Evolutionary conservation across 1,140 invertebrate species (phyloP), one percentile per base, ranked within the genome.

Genomic region (Lasioglossum baleicum): DNA sequence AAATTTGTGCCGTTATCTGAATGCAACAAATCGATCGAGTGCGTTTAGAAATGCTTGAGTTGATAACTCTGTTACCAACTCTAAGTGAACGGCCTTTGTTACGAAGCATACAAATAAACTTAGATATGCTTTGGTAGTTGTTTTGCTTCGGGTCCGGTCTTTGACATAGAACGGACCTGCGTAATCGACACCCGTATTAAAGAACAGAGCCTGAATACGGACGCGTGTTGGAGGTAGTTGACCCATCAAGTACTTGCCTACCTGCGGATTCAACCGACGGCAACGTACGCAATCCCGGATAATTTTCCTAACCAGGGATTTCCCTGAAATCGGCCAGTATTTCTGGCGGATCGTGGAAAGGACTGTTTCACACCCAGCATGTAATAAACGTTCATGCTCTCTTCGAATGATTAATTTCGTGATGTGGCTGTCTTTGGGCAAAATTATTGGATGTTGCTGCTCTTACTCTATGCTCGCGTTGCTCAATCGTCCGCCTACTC

Each of bases 61-160:
- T 2, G 31, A 22, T 5, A 73, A 17, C 13, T 73, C 71, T 1
- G 40, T 63, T 0, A 44, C 51, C 1, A 79, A 2, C 20, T 79
- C 63, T 2, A 79, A 35, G 35, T 79, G 76, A 0, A 72, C 61
- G 0, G 76, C 76, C n/a, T 79, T 79, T 0, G 63, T 66, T 0
- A 2, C 20, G 2, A 79, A 40, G 8, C 69, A 79, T 0, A 79
- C 35, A 4, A 79, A 79, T 10, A 79, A 20, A 2, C 60, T 64
- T 11, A 73, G 1, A 51, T 79, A 67, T 0, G 40, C 0, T 10
- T 79, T 72, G 0, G 17, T 2, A 2, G 22, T 17, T 17, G 17
- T 20, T 7, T 56, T 53, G 1, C 26, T 26, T 0, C 60, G 48
- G 15, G 44, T 15, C 3, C 22, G 44, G 1, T 69, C 68, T 15